phyloP scores from a whole-genome alignment of 2,113 vertebrate species.

The Takifugu bimaculatus region DNA sequence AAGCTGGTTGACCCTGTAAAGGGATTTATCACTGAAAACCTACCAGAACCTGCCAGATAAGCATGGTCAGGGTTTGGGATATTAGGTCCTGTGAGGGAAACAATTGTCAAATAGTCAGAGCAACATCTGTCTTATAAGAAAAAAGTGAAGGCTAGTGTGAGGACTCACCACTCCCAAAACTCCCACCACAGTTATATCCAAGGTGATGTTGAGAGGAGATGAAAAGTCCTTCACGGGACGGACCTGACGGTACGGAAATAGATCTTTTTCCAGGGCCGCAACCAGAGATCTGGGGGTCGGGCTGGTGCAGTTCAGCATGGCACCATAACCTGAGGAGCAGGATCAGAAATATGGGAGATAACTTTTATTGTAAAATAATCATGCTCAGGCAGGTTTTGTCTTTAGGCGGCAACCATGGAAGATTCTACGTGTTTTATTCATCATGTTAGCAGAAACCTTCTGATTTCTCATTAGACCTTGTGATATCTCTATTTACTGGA shows the following conservation, averaged over 20 bases:
- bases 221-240: conserved; percentile 25
- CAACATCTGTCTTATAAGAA: not conserved
- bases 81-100: conserved; percentile 40
- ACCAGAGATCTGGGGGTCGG: conserved; percentile 30
- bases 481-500: too few species aligned
- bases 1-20: conserved; percentile 19
- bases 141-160: too few species aligned
- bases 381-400: too few species aligned
- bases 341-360: too few species aligned
- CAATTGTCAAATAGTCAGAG: not conserved
- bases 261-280: conserved; percentile 13
- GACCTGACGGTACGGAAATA: conserved; percentile 21
- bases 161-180: conserved; percentile 49
- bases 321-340: conserved; percentile 9
- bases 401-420: too few species aligned
- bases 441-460: too few species aligned
- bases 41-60: not conserved
- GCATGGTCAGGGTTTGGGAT: conserved; percentile 21
- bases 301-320: conserved; percentile 39
- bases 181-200: conserved; percentile 30
- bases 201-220: not conserved
- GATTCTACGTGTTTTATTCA: too few species aligned
- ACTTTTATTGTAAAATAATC: too few species aligned
- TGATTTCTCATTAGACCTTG: too few species aligned
- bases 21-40: conserved; percentile 7